Conservation (phyloP, 2,888 invertebrate genomes). For the Brachypalpus laphriformis region DNA sequence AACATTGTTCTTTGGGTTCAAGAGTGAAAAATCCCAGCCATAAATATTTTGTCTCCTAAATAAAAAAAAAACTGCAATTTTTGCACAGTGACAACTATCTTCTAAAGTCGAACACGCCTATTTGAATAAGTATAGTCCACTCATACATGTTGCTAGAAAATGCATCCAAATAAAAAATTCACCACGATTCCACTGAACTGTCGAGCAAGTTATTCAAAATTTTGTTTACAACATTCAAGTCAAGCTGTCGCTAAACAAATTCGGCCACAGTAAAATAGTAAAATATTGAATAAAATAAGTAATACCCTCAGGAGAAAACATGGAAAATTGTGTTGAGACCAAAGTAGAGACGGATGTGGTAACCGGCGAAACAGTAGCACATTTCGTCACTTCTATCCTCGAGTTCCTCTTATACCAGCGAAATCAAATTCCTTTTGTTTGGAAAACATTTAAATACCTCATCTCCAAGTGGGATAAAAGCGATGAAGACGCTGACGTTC, state of each 20-base stretch:
- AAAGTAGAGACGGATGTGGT: conserved; percentile 78
- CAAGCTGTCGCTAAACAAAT: too few relatives aligned
- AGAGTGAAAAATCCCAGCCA: too few relatives aligned
- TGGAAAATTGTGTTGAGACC: conserved; percentile 77
- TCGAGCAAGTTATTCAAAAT: neutral
- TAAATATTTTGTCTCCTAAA: too few relatives aligned
- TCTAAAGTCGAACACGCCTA: too few relatives aligned
- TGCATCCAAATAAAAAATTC: neutral
- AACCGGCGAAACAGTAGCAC: conserved; percentile 77
- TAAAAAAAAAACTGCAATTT: too few relatives aligned
- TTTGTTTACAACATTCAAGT: neutral
- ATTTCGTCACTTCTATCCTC: conserved; percentile 78
- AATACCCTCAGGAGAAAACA: neutral
- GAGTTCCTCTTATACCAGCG: conserved; percentile 81
- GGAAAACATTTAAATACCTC: conserved; percentile 80
- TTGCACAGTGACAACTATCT: too few relatives aligned
- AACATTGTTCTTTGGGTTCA: too few relatives aligned
- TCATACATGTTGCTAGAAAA: too few relatives aligned
- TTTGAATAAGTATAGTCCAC: too few relatives aligned
- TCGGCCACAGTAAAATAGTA: too few relatives aligned
- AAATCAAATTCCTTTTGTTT: conserved; percentile 82
- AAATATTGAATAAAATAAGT: neutral
- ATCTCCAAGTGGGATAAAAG: conserved; percentile 78
- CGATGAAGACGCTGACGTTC: conserved; percentile 33
- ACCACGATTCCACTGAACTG: neutral